phyloP scores from a whole-genome alignment of 2,113 vertebrate genomes.

The Mohoua ochrocephala region DNA sequence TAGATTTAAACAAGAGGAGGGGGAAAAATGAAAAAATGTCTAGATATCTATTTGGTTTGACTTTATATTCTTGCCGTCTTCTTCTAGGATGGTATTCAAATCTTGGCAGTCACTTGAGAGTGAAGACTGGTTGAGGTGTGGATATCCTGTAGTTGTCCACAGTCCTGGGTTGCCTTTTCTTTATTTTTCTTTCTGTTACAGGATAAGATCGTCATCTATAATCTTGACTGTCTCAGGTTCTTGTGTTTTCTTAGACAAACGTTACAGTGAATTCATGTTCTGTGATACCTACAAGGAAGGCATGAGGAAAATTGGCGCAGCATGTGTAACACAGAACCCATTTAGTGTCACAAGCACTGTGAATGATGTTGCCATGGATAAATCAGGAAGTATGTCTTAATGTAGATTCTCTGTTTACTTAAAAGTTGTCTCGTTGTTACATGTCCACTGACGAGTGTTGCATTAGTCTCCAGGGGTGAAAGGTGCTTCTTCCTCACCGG shows the following conservation, averaged over 20 bases:
- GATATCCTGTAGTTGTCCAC: neutral
- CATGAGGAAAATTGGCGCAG: neutral
- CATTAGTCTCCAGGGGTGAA: neutral
- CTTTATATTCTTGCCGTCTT: neutral
- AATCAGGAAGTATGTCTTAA: neutral
- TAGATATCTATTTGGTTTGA: neutral
- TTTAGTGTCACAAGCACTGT: neutral
- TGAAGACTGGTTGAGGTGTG: neutral
- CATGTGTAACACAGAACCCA: neutral
- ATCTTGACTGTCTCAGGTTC: neutral
- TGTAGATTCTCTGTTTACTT: neutral
- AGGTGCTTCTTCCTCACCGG: fast-evolving
- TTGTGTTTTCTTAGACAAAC: neutral
- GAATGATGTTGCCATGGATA: neutral
- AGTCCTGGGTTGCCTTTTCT: neutral
- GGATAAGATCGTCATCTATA: neutral
- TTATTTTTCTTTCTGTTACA: neutral
- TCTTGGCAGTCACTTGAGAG: neutral
- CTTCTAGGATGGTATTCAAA: neutral
- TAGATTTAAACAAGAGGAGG: neutral
- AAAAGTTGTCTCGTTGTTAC: neutral
- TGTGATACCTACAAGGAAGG: neutral
- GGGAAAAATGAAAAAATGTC: fast-evolving
- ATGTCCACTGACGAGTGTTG: neutral
- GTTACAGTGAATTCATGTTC: neutral